Conservation (phyloP, 2,888 invertebrate genomes). For the Sepioteuthis lessoniana region DNA sequence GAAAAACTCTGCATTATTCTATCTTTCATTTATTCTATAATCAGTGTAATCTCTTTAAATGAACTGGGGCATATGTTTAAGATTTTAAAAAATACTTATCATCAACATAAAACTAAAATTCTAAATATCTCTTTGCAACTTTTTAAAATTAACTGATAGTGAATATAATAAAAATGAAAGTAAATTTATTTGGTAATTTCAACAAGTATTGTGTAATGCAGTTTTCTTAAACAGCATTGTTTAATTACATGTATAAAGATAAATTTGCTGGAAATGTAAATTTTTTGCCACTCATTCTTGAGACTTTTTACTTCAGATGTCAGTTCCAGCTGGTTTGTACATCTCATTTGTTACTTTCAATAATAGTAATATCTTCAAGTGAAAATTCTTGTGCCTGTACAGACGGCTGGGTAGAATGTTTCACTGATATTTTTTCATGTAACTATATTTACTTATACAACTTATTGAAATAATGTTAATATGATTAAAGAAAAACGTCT, state of each 20-base stretch:
- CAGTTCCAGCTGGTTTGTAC: conserved; percentile 23
- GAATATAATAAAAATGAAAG: neutral
- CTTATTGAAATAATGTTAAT: neutral
- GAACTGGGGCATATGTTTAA: too few species aligned
- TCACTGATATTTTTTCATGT: neutral
- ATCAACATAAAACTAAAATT: neutral
- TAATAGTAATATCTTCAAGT: neutral
- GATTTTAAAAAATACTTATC: too few species aligned
- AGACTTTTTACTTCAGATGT: conserved; percentile 12
- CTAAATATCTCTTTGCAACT: neutral
- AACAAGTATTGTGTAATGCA: neutral
- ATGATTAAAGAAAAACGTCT: conserved; percentile 4
- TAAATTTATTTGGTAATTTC: neutral
- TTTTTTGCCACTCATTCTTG: neutral
- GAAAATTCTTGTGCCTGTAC: conserved; percentile 46
- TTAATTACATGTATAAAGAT: neutral
- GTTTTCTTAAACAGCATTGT: neutral
- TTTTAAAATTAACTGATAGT: neutral
- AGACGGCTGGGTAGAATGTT: conserved; percentile 41
- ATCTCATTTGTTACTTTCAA: neutral
- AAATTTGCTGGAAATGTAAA: conserved; percentile 2
- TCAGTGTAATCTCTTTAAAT: too few species aligned
- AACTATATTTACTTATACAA: neutral
- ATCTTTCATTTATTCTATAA: too few species aligned
- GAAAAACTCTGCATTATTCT: neutral